phyloP scores from a whole-genome alignment of 2,113 vertebrate species.

The Neoarius graeffei region DNA sequence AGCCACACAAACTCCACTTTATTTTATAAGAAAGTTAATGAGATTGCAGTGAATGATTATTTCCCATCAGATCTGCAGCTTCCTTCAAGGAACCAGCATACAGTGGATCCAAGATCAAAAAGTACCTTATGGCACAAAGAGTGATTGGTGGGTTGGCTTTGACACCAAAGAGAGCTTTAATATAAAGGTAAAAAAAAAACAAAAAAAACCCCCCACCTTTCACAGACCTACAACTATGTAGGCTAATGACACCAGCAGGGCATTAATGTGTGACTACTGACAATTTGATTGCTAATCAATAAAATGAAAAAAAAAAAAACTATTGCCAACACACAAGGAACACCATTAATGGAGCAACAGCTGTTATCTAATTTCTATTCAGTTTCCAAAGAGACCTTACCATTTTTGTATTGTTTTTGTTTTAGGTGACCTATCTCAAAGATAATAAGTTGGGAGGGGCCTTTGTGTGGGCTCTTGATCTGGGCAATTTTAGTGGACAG shows the following conservation, averaged over 20 bases:
- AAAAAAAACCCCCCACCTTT: too few species aligned
- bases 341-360: not conserved
- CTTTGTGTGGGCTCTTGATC: constrained; percentile 77
- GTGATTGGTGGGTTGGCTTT: constrained; percentile 75
- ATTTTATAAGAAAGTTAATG: not conserved
- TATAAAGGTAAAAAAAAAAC: constrained; percentile 68
- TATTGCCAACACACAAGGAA: too few species aligned
- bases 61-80: constrained; percentile 70
- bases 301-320: too few species aligned
- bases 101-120: constrained; percentile 72
- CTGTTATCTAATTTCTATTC: too few species aligned
- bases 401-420: not conserved
- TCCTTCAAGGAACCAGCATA: constrained; percentile 61
- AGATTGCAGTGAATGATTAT: not conserved
- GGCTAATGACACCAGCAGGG: not conserved
- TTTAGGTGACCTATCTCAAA: constrained; percentile 73
- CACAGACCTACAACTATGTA: too few species aligned
- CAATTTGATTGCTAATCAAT: too few species aligned
- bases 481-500: constrained; percentile 77
- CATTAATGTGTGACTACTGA: too few species aligned
- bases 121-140: constrained; percentile 75
- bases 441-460: constrained; percentile 74
- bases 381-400: not conserved
- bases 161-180: constrained; percentile 70
- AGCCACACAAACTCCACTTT: not conserved